Evolutionary conservation across 2,113 vertebrate genomes (phyloP), one percentile per base, ranked within the genome.

Genomic region (Antennarius striatus): DNA sequence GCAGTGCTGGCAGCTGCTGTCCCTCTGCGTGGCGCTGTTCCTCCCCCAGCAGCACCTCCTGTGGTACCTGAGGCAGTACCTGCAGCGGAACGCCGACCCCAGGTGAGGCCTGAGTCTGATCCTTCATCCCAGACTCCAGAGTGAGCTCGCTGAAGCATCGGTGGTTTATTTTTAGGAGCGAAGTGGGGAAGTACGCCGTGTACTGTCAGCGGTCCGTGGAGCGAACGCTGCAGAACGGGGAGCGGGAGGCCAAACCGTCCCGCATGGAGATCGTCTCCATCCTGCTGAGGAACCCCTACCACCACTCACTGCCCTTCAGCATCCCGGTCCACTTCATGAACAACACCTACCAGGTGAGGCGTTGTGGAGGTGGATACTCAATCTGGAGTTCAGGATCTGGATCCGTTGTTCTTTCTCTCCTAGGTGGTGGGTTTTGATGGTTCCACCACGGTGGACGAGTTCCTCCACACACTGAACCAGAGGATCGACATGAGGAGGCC

Each of bases 281-380:
- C 89, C 86, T 96, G 70, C 90, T 96, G 84, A 93, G 95, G 64
- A 96, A 96, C 88, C 95, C 95, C 3, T 96, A 95, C 82, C 95
- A 96, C 81, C 95, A 96, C 62, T 96, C 95, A 0, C 88, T 96
- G 55, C 95, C 95, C 3, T 96, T 96, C 88, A 96, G 95, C 88
- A 95, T 96, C 85, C 95, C 95, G 0, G 95, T 96, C 39, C 95
- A 96, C 88, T 95, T 96, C 66, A 94, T 94, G 93, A 96, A 95
- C 5, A 93, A 91, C 73, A 94, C 95, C 7, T 96, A 96, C 81
- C 94, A 96, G 95, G 95, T 96, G 75, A 56, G 15, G 12, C 32
- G 7, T 4, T n/a, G n/a, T 7, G 7, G 5, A 4, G 32, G 32
- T 7, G 32, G 42, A 43, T 8, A 5, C 42, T 12, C 42, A 11